Evolutionary conservation across 2,888 invertebrate species (phyloP).

Genomic region (Oligia fasciuncula): DNA sequence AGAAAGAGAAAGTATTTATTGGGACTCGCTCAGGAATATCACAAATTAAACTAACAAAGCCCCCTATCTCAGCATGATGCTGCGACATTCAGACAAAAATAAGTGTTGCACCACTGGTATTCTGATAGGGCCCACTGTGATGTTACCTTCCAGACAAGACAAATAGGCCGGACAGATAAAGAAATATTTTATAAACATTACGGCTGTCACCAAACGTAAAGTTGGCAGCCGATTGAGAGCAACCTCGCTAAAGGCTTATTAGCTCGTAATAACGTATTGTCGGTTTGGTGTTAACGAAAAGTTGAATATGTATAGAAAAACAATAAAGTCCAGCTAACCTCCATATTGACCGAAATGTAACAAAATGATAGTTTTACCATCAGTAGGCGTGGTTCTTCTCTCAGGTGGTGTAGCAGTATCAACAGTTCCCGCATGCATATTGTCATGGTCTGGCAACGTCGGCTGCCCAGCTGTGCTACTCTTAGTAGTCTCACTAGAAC

Average conservation of each 20-base stretch:
- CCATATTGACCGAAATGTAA: too few species aligned
- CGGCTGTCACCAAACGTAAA: too few species aligned
- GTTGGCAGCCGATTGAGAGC: background rate
- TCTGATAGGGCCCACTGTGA: too few species aligned
- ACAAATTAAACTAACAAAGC: too few species aligned
- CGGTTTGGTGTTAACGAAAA: background rate
- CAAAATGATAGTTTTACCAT: constrained; percentile 71
- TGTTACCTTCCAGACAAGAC: too few species aligned
- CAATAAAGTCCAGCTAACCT: background rate
- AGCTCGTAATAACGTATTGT: background rate
- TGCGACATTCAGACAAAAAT: too few species aligned
- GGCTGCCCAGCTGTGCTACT: constrained; percentile 71
- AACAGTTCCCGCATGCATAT: constrained; percentile 84
- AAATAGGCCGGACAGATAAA: too few species aligned
- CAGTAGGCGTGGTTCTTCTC: constrained; percentile 82
- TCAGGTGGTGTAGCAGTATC: constrained; percentile 77
- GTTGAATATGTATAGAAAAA: background rate
- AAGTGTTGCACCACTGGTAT: too few species aligned
- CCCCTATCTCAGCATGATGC: too few species aligned
- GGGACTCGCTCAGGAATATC: too few species aligned
- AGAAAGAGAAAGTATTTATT: too few species aligned
- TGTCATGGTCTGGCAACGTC: constrained; percentile 83
- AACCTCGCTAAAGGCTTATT: background rate
- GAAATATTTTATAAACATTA: too few species aligned
- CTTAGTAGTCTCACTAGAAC: constrained; percentile 64